These are phyloP conservation scores for Lepus americanus DNA, from an alignment of 2,113 vertebrate species.

Conservation along the genomic window DNA sequence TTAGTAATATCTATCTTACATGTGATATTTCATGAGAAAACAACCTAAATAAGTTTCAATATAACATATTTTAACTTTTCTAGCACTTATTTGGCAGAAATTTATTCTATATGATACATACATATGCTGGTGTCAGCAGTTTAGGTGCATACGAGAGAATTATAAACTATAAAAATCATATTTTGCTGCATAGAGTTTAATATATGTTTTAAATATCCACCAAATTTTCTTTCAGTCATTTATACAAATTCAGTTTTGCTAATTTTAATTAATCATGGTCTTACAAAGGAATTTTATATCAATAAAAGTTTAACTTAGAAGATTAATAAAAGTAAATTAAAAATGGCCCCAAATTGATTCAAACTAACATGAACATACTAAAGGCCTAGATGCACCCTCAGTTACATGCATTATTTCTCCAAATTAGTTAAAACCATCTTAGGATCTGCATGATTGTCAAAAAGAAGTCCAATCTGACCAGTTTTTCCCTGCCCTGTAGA, in stretches of 20 bases:
- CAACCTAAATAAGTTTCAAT: not conserved
- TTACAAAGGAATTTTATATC: not conserved
- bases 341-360: not conserved
- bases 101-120: slow-evolving; percentile 38
- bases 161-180: not conserved
- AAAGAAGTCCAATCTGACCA: not conserved
- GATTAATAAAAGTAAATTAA: slow-evolving; percentile 19
- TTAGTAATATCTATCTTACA: slow-evolving; percentile 40
- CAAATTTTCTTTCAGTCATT: not conserved
- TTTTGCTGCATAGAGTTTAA: not conserved
- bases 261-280: not conserved
- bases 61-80: slow-evolving; percentile 44
- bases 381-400: not conserved
- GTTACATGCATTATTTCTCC: not conserved
- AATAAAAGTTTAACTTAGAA: not conserved
- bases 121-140: slow-evolving; percentile 10
- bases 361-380: not conserved
- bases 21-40: slow-evolving; percentile 58
- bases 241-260: not conserved
- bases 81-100: not conserved
- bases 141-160: slow-evolving; percentile 25
- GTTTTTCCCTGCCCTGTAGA: not conserved
- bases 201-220: not conserved
- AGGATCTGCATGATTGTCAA: not conserved
- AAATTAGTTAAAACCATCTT: not conserved